A percentile compares a stretch with the other conserved stretches of the same genome.
phyloP scores from a whole-genome alignment of 2,797 vertebrate genomes.

The Falco novaeseelandiae region DNA sequence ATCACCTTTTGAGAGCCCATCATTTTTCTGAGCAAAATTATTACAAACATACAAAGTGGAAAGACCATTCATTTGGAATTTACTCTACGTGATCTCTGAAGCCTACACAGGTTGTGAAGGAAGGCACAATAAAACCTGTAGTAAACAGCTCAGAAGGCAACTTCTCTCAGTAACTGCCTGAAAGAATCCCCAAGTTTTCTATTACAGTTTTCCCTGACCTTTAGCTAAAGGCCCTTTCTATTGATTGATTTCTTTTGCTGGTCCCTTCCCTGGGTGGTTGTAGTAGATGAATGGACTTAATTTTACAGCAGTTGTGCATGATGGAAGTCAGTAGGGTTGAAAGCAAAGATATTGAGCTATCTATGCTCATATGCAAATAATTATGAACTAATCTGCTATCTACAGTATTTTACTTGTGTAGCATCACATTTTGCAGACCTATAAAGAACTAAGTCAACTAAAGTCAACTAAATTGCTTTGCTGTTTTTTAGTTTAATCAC shows the following conservation, averaged over 20 bases:
- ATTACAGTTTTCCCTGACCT: background rate
- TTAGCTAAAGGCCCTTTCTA: conserved; percentile 11
- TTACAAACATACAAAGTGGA: background rate
- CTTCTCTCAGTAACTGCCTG: background rate
- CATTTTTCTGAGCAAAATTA: background rate
- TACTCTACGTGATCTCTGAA: background rate
- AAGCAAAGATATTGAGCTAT: background rate
- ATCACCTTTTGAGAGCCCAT: background rate
- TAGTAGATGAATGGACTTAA: background rate
- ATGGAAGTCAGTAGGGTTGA: background rate
- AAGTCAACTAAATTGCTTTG: background rate
- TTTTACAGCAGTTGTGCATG: background rate
- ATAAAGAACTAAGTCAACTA: background rate
- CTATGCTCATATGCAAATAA: background rate
- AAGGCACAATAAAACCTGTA: background rate
- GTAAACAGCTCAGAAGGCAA: background rate
- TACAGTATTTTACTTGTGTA: background rate
- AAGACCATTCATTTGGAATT: conserved; percentile 18
- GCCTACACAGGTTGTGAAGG: background rate
- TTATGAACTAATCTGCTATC: background rate
- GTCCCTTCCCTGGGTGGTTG: background rate
- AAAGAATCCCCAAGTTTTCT: conserved; percentile 4
- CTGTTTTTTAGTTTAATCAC: background rate
- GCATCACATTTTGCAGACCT: background rate
- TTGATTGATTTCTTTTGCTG: background rate